A percentile compares a stretch with the other conserved stretches of the same genome.
phyloP scores from a whole-genome alignment of 2,113 vertebrate genomes.

The Corvus cornix region DNA sequence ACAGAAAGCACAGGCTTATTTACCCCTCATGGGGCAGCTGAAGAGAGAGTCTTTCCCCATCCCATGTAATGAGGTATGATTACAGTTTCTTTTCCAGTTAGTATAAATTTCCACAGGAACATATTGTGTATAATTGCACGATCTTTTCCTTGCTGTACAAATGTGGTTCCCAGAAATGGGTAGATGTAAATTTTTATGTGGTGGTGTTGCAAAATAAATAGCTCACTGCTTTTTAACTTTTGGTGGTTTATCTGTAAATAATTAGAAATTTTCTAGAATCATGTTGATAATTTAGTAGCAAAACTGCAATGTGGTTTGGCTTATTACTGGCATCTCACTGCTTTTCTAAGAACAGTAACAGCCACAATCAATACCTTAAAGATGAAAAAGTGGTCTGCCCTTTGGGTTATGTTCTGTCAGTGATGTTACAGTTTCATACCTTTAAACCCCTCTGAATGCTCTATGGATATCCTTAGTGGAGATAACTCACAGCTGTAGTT shows the following conservation, averaged over 20 bases:
- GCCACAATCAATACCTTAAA: background rate
- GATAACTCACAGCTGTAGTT: background rate
- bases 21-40: background rate
- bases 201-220: background rate
- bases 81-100: background rate
- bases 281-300: background rate
- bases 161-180: background rate
- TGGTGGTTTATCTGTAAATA: background rate
- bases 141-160: background rate
- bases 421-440: background rate
- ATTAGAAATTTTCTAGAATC: background rate
- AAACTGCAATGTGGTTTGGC: background rate
- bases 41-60: background rate
- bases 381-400: background rate
- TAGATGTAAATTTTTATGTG: background rate
- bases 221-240: background rate
- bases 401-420: background rate
- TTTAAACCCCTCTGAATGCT: background rate
- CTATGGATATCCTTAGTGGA: background rate
- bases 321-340: background rate
- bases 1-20: background rate
- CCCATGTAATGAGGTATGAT: rapidly evolving
- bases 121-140: background rate
- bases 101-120: background rate
- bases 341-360: background rate